phyloP scores from a whole-genome alignment of 2,113 vertebrate genomes.

The Lycocorax pyrrhopterus region DNA sequence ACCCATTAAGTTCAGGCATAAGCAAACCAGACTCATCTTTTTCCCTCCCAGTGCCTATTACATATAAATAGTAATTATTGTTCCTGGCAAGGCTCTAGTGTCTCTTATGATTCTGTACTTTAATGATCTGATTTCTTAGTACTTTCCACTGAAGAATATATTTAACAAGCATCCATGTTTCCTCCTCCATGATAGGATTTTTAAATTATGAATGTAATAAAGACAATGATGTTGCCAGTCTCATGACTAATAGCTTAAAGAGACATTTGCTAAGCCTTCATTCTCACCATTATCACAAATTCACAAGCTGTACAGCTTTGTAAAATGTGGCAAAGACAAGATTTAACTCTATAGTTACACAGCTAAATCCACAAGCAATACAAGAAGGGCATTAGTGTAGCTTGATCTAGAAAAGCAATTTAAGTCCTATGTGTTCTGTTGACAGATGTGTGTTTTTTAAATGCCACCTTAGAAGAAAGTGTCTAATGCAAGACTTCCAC shows the following conservation, averaged over 20 bases:
- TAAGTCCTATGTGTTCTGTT: neutral
- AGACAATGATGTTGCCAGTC: constrained; percentile 60
- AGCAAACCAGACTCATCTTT: constrained; percentile 48
- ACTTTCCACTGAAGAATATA: constrained; percentile 50
- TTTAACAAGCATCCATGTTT: constrained; percentile 60
- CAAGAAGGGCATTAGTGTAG: neutral
- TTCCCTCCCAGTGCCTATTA: constrained; percentile 49
- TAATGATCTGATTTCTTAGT: constrained; percentile 60
- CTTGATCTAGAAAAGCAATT: constrained; percentile 19
- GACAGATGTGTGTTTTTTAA: constrained; percentile 43
- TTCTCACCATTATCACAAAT: constrained; percentile 47
- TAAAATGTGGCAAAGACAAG: neutral
- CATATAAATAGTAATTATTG: constrained; percentile 66
- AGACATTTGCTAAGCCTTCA: constrained; percentile 37
- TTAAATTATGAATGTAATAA: constrained; percentile 66
- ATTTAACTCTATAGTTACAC: constrained; percentile 41
- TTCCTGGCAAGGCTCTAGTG: constrained; percentile 55
- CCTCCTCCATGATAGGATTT: constrained; percentile 60
- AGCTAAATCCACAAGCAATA: neutral
- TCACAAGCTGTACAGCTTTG: constrained; percentile 25
- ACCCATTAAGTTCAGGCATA: constrained; percentile 54
- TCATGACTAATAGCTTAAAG: constrained; percentile 57
- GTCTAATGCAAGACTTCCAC: neutral
- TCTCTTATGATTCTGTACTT: constrained; percentile 55
- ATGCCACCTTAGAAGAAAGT: constrained; percentile 1